These are phyloP conservation scores for Microctonus hyperodae DNA, from an alignment of 2,888 invertebrate genomes.

Conservation along the genomic window DNA sequence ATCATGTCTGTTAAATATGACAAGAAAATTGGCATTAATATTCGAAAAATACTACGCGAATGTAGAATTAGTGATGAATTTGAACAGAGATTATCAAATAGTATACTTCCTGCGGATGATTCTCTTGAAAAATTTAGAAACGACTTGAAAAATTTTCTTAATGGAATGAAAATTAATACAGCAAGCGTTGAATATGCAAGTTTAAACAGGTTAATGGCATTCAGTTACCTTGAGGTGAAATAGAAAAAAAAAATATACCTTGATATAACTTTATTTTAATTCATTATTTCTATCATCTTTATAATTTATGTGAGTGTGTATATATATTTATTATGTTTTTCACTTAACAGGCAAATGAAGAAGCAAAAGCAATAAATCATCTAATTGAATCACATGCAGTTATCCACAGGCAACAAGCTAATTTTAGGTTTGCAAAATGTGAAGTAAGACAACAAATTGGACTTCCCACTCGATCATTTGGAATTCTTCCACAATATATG, in stretches of 20 bases:
- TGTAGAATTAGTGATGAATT: conserved; percentile 2
- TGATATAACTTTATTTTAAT: too few species aligned
- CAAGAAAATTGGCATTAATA: too few species aligned
- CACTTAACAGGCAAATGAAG: conserved; percentile 41
- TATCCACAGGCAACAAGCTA: conserved; percentile 52
- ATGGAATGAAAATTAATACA: conserved; percentile 28
- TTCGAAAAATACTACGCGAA: conserved; percentile 23
- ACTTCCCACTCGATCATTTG: conserved; percentile 37
- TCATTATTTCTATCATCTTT: background rate
- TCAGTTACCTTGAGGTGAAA: conserved; percentile 44
- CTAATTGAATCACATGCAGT: conserved; percentile 56
- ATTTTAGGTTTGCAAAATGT: conserved; percentile 51
- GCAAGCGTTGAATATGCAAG: conserved; percentile 47
- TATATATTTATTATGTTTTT: conserved; percentile 1
- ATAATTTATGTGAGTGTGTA: conserved; percentile 16
- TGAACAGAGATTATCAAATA: background rate
- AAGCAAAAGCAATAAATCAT: conserved; percentile 50
- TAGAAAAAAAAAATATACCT: too few species aligned
- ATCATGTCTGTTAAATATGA: conserved; percentile 14
- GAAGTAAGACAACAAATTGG: conserved; percentile 42
- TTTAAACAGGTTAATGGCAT: conserved; percentile 51
- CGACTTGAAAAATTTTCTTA: conserved; percentile 36
- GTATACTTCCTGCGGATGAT: conserved; percentile 14
- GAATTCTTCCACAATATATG: conserved; percentile 45
- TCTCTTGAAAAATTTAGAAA: conserved; percentile 28